Percentiles rank a stretch among this genome's conserved stretches.
Conservation (phyloP, 2,113 vertebrate genomes). For the Eulemur rufifrons region DNA sequence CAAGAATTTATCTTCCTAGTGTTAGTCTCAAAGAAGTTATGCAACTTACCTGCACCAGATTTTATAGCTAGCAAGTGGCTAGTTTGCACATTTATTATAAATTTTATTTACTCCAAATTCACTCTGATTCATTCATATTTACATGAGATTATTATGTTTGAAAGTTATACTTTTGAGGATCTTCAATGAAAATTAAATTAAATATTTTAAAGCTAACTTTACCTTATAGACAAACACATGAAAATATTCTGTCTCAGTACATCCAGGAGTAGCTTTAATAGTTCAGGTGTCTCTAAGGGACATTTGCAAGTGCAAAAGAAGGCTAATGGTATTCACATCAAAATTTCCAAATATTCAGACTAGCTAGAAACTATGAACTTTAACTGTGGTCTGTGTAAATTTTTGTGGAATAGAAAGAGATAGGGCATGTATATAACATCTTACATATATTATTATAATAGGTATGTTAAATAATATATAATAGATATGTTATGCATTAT, state of each 20-base stretch:
- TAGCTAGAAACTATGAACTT: conserved; percentile 16
- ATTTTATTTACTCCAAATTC: neutral
- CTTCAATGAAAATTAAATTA: conserved; percentile 32
- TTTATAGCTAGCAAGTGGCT: neutral
- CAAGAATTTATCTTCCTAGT: neutral
- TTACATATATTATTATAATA: neutral
- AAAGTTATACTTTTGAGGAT: neutral
- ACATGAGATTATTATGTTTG: neutral
- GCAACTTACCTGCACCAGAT: neutral
- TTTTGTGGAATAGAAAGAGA: neutral
- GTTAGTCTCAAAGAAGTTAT: neutral
- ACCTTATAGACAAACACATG: neutral
- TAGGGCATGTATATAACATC: neutral
- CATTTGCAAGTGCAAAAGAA: neutral
- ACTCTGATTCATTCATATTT: neutral
- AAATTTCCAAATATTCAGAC: neutral
- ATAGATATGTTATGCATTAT: no score
- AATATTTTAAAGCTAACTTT: neutral
- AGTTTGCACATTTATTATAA: neutral
- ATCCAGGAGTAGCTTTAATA: neutral
- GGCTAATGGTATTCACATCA: neutral
- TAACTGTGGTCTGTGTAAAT: neutral
- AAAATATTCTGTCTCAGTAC: neutral
- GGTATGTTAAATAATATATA: neutral
- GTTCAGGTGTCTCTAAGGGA: neutral